Percentiles rank a stretch among this genome's conserved stretches.
These are phyloP conservation scores for Hololepta plana DNA, from an alignment of 2,888 invertebrate species.

Conservation along the genomic window DNA sequence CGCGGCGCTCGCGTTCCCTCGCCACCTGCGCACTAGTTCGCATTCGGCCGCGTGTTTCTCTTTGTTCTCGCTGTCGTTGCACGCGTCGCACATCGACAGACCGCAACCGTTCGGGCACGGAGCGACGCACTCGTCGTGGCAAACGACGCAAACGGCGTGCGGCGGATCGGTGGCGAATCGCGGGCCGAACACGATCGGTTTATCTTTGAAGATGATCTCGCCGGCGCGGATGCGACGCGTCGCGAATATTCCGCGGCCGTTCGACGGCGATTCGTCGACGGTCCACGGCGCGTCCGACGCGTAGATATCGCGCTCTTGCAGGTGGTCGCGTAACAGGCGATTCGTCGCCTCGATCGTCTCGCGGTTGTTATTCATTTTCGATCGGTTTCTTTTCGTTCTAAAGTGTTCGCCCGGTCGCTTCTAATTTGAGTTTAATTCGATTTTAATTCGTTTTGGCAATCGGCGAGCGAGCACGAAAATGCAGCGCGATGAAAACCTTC, in stretches of 20 bases:
- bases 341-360: too few species aligned
- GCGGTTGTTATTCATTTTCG: too few species aligned
- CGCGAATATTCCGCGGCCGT: slow-evolving; percentile 57
- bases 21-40: slow-evolving; percentile 37
- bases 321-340: too few species aligned
- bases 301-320: too few species aligned
- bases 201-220: slow-evolving; percentile 52
- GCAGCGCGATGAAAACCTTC: too few species aligned
- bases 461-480: too few species aligned
- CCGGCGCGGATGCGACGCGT: slow-evolving; percentile 43
- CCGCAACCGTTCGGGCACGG: slow-evolving; percentile 44
- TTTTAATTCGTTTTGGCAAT: too few species aligned
- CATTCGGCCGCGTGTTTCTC: slow-evolving; percentile 45
- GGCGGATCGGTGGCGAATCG: slow-evolving; percentile 32
- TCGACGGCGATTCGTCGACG: slow-evolving; percentile 40
- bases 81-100: slow-evolving; percentile 53
- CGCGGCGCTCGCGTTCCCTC: slow-evolving; percentile 28
- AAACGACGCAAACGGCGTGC: slow-evolving; percentile 45
- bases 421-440: too few species aligned
- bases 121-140: slow-evolving; percentile 30
- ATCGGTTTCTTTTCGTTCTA: too few species aligned
- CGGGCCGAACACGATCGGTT: slow-evolving; percentile 51
- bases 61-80: slow-evolving; percentile 39
- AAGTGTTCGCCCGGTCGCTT: too few species aligned
- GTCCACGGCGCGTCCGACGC: too few species aligned